Evolutionary conservation across 2,113 vertebrate species (phyloP).

Genomic region (Emydura subglobosa): DNA sequence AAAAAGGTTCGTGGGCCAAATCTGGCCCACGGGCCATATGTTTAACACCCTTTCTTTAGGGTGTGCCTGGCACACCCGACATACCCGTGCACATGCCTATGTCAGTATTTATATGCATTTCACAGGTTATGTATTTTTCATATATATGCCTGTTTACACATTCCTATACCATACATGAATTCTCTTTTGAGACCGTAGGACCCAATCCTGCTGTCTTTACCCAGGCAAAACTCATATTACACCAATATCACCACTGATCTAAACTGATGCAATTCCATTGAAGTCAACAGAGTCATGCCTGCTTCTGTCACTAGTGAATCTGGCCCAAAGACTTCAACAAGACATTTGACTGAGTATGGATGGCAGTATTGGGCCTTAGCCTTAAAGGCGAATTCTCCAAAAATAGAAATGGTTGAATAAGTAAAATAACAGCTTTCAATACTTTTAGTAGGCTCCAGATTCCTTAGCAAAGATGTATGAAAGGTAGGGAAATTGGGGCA

Average conservation of each 20-base stretch:
- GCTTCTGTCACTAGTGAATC: not conserved
- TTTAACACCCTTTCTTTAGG: too few species aligned
- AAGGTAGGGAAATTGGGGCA: not conserved
- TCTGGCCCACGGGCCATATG: too few species aligned
- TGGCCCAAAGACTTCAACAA: not conserved
- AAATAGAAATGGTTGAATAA: conserved; percentile 23
- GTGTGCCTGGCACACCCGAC: too few species aligned
- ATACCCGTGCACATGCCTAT: too few species aligned
- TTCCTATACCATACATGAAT: conserved; percentile 15
- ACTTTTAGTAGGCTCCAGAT: not conserved
- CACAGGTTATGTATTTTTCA: not conserved
- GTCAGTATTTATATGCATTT: not conserved
- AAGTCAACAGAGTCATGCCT: not conserved
- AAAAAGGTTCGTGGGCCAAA: too few species aligned
- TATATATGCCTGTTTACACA: not conserved
- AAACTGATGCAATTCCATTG: not conserved
- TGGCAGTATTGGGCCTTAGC: not conserved
- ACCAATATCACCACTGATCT: not conserved
- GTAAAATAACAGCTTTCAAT: not conserved
- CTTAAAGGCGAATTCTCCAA: not conserved
- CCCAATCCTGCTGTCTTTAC: not conserved
- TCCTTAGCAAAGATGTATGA: not conserved
- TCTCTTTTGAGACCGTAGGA: conserved; percentile 31
- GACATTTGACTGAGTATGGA: not conserved
- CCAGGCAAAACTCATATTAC: not conserved